Evolutionary conservation across 2,797 vertebrate species (phyloP), one percentile per base, ranked within the genome.

Genomic region (Paedocypris micromegethes): DNA sequence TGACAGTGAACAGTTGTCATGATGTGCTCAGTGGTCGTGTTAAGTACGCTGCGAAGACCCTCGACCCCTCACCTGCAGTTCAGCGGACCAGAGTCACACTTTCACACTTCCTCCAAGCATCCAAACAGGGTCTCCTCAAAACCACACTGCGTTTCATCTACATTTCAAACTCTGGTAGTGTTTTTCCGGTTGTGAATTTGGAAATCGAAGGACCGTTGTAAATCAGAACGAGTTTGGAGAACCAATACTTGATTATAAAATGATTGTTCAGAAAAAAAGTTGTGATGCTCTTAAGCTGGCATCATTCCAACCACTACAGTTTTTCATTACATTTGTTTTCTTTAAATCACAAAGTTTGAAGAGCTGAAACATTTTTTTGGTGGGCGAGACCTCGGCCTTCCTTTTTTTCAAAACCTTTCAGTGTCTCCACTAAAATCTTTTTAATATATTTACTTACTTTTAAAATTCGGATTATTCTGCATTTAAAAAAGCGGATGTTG

Each of bases 1-100:
- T 89, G 94, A 93, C 91, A 94, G 92, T 86, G 91, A 93, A 83
- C 92, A 91, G 87, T 90, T 93, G 86, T 95, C 86, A 46, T 90
- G 88, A 90, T 68, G 70, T 77, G 73, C 72, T 74, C 73, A 90
- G 87, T 82, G 85, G 84, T 23, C 23, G 23, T 23, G 80, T 78
- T 72, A 73, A 73, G 73, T 83, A 86, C 85, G 83, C 83, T 88
- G 23, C 23, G 23, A 23, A 23, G 23, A 23, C 23, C 23, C 23
- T 23, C 23, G 23, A 23, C 23, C 23, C 23, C 23, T 23, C 23
- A 23, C 23, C 23, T 23, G 23, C 23, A 23, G 23, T 23, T 23
- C 23, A 23, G 62, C 59, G 74, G 81, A 84, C 81, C 82, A 73
- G 23, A 23, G 23, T 23, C 23, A 23, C 23, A 23, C 23, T 23